Conservation (phyloP, 2,113 vertebrate genomes). For the Myrmophylax atrothorax region DNA sequence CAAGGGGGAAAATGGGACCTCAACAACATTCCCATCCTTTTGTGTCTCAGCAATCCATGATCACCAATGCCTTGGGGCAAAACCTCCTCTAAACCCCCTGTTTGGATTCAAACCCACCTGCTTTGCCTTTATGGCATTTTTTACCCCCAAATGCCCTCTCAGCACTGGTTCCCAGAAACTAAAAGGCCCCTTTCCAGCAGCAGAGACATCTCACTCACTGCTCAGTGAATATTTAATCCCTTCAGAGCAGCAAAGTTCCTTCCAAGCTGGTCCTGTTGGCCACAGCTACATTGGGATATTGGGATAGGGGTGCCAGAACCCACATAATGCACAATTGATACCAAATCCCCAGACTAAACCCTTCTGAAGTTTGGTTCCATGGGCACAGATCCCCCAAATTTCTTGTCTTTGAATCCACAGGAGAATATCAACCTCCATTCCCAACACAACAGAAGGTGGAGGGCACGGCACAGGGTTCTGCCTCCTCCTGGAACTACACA, state of each 20-base stretch:
- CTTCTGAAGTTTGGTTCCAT: accelerated
- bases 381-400: background rate
- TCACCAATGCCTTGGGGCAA: background rate
- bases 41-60: background rate
- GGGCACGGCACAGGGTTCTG: background rate
- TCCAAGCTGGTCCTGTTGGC: background rate
- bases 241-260: background rate
- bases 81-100: background rate
- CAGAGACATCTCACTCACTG: accelerated
- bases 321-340: background rate
- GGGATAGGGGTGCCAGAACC: background rate
- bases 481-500: background rate
- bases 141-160: background rate
- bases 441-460: background rate
- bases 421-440: accelerated
- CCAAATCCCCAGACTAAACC: background rate
- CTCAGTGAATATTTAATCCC: background rate
- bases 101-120: background rate
- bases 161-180: background rate
- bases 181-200: background rate
- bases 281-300: accelerated
- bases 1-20: accelerated
- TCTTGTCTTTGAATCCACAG: background rate
- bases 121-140: background rate
- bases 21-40: background rate